Evolutionary conservation across 2,113 vertebrate genomes (phyloP).

Genomic region (Hippocampus mohnikei): DNA sequence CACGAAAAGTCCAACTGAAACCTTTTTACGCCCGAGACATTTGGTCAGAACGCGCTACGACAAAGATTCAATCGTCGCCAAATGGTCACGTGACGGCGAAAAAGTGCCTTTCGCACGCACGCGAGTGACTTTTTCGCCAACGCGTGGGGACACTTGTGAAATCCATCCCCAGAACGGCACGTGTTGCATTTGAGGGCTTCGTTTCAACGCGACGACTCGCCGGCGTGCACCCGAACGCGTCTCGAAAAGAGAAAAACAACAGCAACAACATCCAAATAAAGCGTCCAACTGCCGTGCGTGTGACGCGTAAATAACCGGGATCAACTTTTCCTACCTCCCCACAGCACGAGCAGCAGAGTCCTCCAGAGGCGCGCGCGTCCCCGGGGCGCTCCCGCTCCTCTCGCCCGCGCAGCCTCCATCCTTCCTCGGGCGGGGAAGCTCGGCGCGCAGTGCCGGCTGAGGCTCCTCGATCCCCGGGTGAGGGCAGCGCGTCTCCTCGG

Average conservation of each 20-base stretch:
- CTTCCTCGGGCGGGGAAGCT: neutral
- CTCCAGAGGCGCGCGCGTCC: neutral
- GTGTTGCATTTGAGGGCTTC: neutral
- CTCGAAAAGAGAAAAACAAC: too few relatives aligned
- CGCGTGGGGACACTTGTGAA: neutral
- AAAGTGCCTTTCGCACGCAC: neutral
- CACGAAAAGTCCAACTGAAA: neutral
- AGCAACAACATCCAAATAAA: neutral
- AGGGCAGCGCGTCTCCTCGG: neutral
- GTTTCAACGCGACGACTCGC: neutral
- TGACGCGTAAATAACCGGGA: neutral
- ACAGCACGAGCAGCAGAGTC: neutral
- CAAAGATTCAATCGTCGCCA: neutral
- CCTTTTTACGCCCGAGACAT: neutral
- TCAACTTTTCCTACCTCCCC: conserved; percentile 7
- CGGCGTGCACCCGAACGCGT: neutral
- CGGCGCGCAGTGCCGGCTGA: neutral
- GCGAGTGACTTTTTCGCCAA: neutral
- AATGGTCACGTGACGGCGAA: neutral
- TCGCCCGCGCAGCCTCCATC: neutral
- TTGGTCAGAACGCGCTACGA: neutral
- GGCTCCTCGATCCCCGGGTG: neutral
- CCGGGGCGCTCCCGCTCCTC: neutral
- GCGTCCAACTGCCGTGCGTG: neutral
- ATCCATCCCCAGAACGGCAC: neutral